Evolutionary conservation across 1,140 invertebrate genomes (phyloP), one percentile per base, ranked within the genome.

Genomic region (Hyposmocoma kahamanoa): DNA sequence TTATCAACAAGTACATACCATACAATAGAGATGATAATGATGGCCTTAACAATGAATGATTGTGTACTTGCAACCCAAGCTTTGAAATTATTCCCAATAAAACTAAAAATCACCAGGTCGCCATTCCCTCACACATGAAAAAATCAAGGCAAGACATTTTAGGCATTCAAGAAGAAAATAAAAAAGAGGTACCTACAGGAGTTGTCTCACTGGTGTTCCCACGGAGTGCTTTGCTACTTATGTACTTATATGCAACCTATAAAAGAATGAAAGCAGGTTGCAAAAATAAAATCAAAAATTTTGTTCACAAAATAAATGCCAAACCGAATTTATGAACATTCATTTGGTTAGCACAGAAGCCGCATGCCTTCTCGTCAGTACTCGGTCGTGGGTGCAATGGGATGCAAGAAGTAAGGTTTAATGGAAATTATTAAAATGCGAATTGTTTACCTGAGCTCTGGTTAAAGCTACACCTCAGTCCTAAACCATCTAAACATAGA

Each of bases 161-260:
- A n/a, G n/a, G n/a, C n/a, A n/a, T n/a, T 30, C 15, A 62, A 42
- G 61, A 62, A 58, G 52, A 59, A 65, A 65, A 65, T 66, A 75
- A 65, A 50, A 59, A 34, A n/a, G 46, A 49, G 80, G 88, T 89
- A 90, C 89, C 84, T 89, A 90, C 89, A 73, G 89, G 88, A 53
- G 86, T 86, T 53, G 67, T 73, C 72, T 90, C 88, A 73, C 64
- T 61, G 72, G 67, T 53, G 65, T 72, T 69, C 67, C 71, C 67
- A 53, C 76, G 78, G 30, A 83, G 63, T 69, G 71, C 68, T 70
- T 75, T 65, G 47, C 69, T 70, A 75, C 77, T 76, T 75, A 82
- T 77, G 79, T 86, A 82, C 64, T 66, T 71, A 81, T 76, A 84
- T 86, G 83, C 68, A 80, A 78, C 81, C 81, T 85, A 85, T 59